A percentile compares a stretch with the other conserved stretches of the same genome.
Evolutionary conservation across 1,140 invertebrate species (phyloP).

Genomic region (Heliothis subflexa): DNA sequence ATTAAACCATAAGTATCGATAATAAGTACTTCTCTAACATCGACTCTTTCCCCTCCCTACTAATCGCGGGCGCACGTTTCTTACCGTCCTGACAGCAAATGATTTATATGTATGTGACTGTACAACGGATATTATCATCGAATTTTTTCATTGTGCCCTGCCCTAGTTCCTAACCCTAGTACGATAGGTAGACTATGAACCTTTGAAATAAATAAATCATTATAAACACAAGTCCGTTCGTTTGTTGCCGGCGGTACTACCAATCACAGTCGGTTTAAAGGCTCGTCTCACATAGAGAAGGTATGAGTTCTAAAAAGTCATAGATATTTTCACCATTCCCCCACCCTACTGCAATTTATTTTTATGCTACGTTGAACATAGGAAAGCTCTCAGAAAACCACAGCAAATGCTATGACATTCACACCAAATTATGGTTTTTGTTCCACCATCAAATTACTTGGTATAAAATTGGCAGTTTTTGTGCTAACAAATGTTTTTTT

Average conservation of each 20-base stretch:
- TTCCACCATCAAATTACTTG: too few relatives aligned
- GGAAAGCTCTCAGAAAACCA: conserved; percentile 2
- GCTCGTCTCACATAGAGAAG: not conserved
- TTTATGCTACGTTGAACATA: not conserved
- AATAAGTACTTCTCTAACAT: not conserved
- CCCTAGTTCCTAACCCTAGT: conserved; percentile 17
- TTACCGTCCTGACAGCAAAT: conserved; percentile 36
- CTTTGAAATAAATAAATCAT: not conserved
- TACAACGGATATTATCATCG: conserved; percentile 32
- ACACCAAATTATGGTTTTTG: too few relatives aligned
- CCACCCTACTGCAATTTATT: not conserved
- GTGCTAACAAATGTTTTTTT: too few relatives aligned
- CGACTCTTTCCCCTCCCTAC: conserved; percentile 4
- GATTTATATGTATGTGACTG: conserved; percentile 42
- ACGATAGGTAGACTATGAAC: conserved; percentile 1
- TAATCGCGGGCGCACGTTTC: conserved; percentile 23
- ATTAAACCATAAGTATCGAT: not conserved
- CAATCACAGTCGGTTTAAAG: not conserved
- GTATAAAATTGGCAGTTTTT: too few relatives aligned
- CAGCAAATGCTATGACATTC: not conserved
- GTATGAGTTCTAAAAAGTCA: not conserved
- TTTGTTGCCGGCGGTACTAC: too few relatives aligned
- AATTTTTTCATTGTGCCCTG: conserved; percentile 37
- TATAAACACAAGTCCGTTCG: not conserved
- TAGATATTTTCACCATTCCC: not conserved